Evolutionary conservation across 2,888 invertebrate species (phyloP).

Genomic region (Acleris holmiana): DNA sequence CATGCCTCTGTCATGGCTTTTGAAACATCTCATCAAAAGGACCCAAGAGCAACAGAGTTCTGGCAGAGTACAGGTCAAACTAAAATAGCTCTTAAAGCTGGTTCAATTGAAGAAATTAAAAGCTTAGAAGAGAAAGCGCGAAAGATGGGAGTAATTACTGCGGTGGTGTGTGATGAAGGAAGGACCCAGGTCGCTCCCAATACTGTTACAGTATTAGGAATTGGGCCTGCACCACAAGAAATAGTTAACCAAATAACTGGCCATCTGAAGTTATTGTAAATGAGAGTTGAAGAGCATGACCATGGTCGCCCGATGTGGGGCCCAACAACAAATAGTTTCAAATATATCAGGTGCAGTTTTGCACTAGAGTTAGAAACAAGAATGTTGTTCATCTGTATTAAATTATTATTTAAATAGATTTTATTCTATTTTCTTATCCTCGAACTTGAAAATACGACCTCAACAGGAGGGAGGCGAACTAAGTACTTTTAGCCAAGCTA

Average conservation of each 20-base stretch:
- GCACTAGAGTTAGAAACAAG: no score
- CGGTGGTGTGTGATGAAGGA: slow-evolving; percentile 15
- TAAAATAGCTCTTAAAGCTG: slow-evolving; percentile 7
- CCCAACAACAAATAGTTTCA: no score
- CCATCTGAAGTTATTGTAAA: slow-evolving; percentile 4
- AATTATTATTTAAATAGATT: no score
- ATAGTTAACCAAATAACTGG: slow-evolving; percentile 13
- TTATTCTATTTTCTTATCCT: no score
- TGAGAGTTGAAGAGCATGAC: no score
- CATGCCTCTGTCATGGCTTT: slow-evolving; percentile 18
- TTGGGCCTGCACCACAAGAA: slow-evolving; percentile 14
- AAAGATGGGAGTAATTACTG: slow-evolving; percentile 2
- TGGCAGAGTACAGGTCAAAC: slow-evolving; percentile 16
- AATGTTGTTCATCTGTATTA: no score
- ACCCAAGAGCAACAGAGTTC: slow-evolving; percentile 12
- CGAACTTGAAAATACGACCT: no score
- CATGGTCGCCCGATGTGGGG: no score
- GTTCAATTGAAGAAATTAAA: slow-evolving; percentile 4
- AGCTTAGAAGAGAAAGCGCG: slow-evolving; percentile 5
- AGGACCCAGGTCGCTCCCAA: slow-evolving; percentile 7
- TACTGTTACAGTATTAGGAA: slow-evolving; percentile 13
- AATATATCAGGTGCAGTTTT: no score
- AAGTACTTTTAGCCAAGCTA: no score
- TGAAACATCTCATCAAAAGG: background rate
- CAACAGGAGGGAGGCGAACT: no score